Conservation (phyloP, 2,888 invertebrate genomes). For the Xestoiulus laeticollis region DNA sequence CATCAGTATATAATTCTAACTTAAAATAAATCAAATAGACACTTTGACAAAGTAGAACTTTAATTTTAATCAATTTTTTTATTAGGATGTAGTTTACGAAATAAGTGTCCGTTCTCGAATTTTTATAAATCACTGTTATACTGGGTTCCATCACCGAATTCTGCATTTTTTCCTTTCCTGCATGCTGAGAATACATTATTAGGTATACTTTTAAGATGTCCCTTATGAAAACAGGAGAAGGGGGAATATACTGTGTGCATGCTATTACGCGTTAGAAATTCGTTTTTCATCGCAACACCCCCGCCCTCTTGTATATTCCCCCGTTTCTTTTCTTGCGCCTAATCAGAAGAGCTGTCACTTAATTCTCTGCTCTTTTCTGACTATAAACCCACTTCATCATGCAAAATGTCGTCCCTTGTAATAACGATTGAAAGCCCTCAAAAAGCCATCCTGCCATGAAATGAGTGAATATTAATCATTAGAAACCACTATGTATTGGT, state of each 20-base stretch:
- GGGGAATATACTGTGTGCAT: background rate
- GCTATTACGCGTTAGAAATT: constrained; percentile 5
- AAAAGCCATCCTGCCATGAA: constrained; percentile 26
- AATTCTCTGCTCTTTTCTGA: constrained; percentile 26
- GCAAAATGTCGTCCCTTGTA: constrained; percentile 26
- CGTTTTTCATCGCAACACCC: background rate
- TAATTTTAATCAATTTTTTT: too few species aligned
- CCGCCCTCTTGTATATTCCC: constrained; percentile 8
- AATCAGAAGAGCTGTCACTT: constrained; percentile 26
- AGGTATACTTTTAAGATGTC: constrained; percentile 17
- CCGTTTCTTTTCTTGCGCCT: constrained; percentile 12
- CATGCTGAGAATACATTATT: background rate
- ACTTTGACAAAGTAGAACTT: too few species aligned
- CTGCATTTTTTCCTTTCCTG: too few species aligned
- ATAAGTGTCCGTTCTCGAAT: too few species aligned
- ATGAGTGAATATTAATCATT: constrained; percentile 26
- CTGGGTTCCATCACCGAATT: too few species aligned
- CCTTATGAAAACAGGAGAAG: background rate
- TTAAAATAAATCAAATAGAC: too few species aligned
- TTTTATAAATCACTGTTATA: too few species aligned
- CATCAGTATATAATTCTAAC: too few species aligned
- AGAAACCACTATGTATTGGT: background rate
- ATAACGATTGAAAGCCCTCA: constrained; percentile 26
- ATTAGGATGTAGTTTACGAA: too few species aligned
- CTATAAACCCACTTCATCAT: constrained; percentile 26